Base-by-base conservation (phyloP, 2,888 invertebrate genomes). In the Ariolimax columbianus region DNA sequence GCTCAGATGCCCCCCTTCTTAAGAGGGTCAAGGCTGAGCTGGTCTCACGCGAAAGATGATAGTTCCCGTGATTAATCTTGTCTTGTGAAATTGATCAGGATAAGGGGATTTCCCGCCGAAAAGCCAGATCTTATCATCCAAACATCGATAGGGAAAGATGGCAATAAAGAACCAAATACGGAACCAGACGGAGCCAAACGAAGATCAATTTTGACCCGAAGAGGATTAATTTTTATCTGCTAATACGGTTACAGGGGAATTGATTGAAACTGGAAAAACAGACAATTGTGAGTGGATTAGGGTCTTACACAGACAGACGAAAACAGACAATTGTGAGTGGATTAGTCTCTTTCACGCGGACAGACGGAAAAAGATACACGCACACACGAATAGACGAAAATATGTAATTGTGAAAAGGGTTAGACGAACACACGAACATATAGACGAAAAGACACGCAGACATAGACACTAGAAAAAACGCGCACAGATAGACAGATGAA, bases 81-180 rank as follows among this genome's bases (percentile, higher is more conserved):
- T 80, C 80, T 47, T 40, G 68, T 17, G 1, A 0, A 17, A 68
- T 68, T 47, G 80, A 80, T 47, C 68, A 26, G 47, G 11, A 4
- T 80, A 80, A 80, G 80, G 80, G 80, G 80, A 80, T 80, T 70
- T 40, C 38, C 55, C 40, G n/a, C 47, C n/a, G 55, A 75, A 43
- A 43, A 47, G 43, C 40, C 23, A 51, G 47, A 68, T 80, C 68
- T 80, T 68, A n/a, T 43, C 9, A 68, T 30, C 14, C 68, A 68
- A 70, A 70, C 23, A 80, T 68, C 80, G 33, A 47, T 68, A 47
- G 36, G 66, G 33, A 70, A 70, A 80, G 80, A 80, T 68, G 43
- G 33, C 80, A 19, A 4, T 30, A 47, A 26, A 14, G 47, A 70
- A 40, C 68, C 66, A 80, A 80, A 80, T 80, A 43, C 26, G 47